Evolutionary conservation across 1,140 invertebrate species (phyloP).

Genomic region (Hycleus phaleratus): DNA sequence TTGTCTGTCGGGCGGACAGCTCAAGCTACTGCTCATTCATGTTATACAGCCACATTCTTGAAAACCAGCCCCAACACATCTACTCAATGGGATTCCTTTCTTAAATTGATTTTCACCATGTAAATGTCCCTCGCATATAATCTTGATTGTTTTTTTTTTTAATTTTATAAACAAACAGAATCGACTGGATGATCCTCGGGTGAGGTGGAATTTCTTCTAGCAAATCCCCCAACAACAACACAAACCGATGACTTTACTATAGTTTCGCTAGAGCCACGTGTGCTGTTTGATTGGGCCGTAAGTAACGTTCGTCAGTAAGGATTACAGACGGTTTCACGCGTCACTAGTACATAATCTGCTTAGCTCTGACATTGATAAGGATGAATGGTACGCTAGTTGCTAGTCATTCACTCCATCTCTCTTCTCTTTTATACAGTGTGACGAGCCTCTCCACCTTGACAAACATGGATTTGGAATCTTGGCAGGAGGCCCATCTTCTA

Average conservation of each 20-base stretch:
- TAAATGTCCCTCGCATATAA: background rate
- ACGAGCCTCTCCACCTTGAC: too few species aligned
- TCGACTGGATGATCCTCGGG: conserved; percentile 24
- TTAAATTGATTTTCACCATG: background rate
- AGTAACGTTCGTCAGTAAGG: conserved; percentile 36
- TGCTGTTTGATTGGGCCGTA: conserved; percentile 37
- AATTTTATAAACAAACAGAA: conserved; percentile 11
- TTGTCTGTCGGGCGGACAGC: conserved; percentile 16
- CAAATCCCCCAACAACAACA: background rate
- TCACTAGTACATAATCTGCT: conserved; percentile 42
- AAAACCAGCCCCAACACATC: conserved; percentile 10
- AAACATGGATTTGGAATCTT: too few species aligned
- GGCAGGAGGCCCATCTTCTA: too few species aligned
- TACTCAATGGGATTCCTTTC: conserved; percentile 8
- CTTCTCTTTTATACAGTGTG: too few species aligned
- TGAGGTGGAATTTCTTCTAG: conserved; percentile 18
- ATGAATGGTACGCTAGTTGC: conserved; percentile 33
- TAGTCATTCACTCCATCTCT: conserved; percentile 4
- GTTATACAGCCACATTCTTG: conserved; percentile 15
- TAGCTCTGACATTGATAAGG: conserved; percentile 40
- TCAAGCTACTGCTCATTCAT: conserved; percentile 23
- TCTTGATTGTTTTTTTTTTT: background rate
- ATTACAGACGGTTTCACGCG: conserved; percentile 42
- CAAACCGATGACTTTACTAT: conserved; percentile 15
- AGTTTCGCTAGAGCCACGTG: conserved; percentile 27